These are phyloP conservation scores for Protobothrops mucrosquamatus DNA, from an alignment of 2,113 vertebrate species.

Conservation along the genomic window DNA sequence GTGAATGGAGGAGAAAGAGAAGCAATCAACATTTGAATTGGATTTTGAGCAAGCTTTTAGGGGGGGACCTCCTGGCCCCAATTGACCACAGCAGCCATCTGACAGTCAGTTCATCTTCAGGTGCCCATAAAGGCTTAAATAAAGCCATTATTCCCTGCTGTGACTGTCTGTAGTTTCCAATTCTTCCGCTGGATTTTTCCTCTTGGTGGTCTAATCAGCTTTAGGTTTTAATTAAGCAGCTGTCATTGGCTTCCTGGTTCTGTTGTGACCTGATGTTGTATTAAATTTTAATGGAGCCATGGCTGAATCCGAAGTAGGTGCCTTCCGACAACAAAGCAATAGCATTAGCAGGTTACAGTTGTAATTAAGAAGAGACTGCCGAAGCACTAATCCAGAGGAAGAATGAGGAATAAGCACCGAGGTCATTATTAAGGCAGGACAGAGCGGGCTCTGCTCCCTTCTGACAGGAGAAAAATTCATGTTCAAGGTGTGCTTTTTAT, in stretches of 20 bases:
- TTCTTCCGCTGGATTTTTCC: conserved; percentile 65
- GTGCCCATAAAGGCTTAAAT: conserved; percentile 63
- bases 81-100: conserved; percentile 60
- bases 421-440: background rate
- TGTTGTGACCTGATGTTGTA: conserved; percentile 69
- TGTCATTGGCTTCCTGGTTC: conserved; percentile 70
- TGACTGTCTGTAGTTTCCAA: conserved; percentile 59
- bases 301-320: conserved; percentile 64
- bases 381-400: conserved; percentile 52
- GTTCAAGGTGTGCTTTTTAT: background rate
- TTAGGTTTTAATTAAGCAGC: conserved; percentile 72
- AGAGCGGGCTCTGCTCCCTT: background rate
- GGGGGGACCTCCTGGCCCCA: background rate
- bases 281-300: conserved; percentile 73
- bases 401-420: conserved; percentile 33
- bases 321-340: conserved; percentile 67
- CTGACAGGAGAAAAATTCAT: background rate
- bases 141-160: conserved; percentile 55
- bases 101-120: background rate
- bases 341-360: conserved; percentile 65
- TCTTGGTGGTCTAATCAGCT: conserved; percentile 66
- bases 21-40: conserved; percentile 27
- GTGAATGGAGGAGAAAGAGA: conserved; percentile 2
- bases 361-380: conserved; percentile 63
- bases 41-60: conserved; percentile 14